phyloP scores from a whole-genome alignment of 2,888 invertebrate genomes.

The Drosophila paramelanica region DNA sequence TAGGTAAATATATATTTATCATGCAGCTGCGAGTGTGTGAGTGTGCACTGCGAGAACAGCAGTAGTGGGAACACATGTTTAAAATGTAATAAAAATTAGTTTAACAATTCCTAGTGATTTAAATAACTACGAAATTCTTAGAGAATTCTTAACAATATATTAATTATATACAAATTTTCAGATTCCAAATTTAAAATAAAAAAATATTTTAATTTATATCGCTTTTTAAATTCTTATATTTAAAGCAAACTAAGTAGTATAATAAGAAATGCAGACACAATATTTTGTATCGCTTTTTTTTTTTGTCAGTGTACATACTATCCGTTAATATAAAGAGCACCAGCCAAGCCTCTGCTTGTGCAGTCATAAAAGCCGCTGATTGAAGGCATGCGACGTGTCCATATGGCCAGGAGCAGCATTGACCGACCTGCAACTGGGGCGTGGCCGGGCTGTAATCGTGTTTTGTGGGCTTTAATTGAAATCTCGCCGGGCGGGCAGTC shows the following conservation, averaged over 20 bases:
- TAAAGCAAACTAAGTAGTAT: too few species aligned
- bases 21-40: neutral
- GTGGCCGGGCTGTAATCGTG: constrained; percentile 37
- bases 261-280: too few species aligned
- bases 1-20: constrained; percentile 51
- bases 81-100: too few species aligned
- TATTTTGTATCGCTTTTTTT: neutral
- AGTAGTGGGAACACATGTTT: neutral
- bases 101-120: too few species aligned
- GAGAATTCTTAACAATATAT: too few species aligned
- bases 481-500: constrained; percentile 59
- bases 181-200: too few species aligned
- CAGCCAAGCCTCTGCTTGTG: constrained; percentile 57
- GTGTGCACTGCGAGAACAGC: constrained; percentile 25
- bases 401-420: constrained; percentile 37
- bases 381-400: constrained; percentile 59
- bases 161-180: too few species aligned
- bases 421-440: constrained; percentile 8
- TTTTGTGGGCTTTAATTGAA: constrained; percentile 67
- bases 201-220: too few species aligned
- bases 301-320: constrained; percentile 32
- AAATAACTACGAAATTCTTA: too few species aligned
- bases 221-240: too few species aligned
- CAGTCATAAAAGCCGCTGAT: constrained; percentile 55
- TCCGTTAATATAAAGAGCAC: constrained; percentile 1